Conservation (phyloP, 1,140 invertebrate species). For the Charaxes varanes region DNA sequence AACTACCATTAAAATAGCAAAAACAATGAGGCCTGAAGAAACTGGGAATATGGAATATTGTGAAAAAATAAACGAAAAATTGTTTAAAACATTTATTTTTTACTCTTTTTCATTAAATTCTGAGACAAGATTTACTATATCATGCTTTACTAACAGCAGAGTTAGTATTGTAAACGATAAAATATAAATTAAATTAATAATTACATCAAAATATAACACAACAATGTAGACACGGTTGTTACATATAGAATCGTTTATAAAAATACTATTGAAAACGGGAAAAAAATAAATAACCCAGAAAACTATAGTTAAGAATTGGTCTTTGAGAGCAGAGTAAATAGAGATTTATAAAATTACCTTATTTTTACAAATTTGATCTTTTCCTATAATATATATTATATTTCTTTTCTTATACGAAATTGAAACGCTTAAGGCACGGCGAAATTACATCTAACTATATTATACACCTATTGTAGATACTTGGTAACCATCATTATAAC, state of each 20-base stretch:
- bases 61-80: constrained; percentile 11
- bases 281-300: constrained; percentile 2
- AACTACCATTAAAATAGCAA: neutral
- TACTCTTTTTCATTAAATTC: constrained; percentile 26
- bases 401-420: constrained; percentile 60
- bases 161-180: constrained; percentile 17
- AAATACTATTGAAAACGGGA: neutral
- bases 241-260: neutral
- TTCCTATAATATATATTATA: constrained; percentile 40
- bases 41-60: neutral
- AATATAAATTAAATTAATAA: constrained; percentile 14
- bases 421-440: constrained; percentile 72
- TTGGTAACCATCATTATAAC: constrained; percentile 59
- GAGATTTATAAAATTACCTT: constrained; percentile 54
- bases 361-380: constrained; percentile 56
- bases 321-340: constrained; percentile 46
- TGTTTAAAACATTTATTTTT: constrained; percentile 63
- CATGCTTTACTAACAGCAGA: constrained; percentile 16
- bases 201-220: constrained; percentile 12
- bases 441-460: constrained; percentile 65
- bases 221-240: constrained; percentile 7
- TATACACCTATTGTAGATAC: constrained; percentile 57
- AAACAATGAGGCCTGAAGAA: neutral
- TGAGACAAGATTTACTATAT: constrained; percentile 17
- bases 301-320: constrained; percentile 33